These are phyloP conservation scores for Indri indri DNA, from an alignment of 2,113 vertebrate genomes.

Conservation along the genomic window DNA sequence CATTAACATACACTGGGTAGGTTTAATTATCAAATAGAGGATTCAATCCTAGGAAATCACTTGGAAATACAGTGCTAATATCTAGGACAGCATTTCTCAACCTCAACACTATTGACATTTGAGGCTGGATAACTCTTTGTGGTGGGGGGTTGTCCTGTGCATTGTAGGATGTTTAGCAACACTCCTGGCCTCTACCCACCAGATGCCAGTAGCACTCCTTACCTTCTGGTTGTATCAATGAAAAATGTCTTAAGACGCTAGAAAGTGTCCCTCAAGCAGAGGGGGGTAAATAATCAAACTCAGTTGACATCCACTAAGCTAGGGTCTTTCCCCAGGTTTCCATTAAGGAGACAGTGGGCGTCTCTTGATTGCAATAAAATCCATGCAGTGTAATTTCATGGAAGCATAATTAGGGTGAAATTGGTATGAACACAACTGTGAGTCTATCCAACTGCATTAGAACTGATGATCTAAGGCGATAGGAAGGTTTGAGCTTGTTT, in stretches of 20 bases:
- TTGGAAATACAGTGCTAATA: neutral
- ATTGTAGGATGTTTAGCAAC: neutral
- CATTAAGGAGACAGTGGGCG: constrained; percentile 49
- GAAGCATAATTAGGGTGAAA: constrained; percentile 63
- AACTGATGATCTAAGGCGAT: constrained; percentile 1
- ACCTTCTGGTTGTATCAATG: neutral
- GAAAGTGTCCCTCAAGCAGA: neutral
- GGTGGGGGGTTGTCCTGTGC: neutral
- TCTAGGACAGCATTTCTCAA: neutral
- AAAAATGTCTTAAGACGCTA: neutral
- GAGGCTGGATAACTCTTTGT: neutral
- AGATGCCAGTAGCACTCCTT: neutral
- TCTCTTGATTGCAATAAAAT: constrained; percentile 62
- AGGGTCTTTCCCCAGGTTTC: constrained; percentile 46
- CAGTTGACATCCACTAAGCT: neutral
- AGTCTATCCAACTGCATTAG: constrained; percentile 19
- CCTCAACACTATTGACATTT: neutral
- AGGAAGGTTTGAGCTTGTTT: neutral
- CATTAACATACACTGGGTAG: neutral
- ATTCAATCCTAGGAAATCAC: neutral
- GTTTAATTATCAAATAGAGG: neutral
- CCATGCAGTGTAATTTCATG: constrained; percentile 53
- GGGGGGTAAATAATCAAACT: neutral
- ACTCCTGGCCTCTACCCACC: neutral
- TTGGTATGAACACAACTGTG: constrained; percentile 49